Base-by-base conservation (phyloP, 1,140 invertebrate species). In the Drosophila kanapiae region DNA sequence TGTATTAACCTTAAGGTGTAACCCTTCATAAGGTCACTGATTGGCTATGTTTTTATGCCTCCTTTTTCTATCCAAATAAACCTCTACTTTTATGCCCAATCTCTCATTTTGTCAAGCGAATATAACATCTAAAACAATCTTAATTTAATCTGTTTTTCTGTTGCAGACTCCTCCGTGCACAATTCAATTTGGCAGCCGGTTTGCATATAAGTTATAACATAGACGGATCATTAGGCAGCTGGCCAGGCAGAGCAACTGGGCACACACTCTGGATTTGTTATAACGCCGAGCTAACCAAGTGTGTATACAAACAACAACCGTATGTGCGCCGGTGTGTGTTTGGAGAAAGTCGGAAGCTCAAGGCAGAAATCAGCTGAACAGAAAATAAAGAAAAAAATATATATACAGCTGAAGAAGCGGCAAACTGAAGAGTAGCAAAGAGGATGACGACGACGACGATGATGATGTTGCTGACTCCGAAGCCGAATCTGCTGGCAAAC, bases 291-390 rank as follows among this genome's bases (percentile, higher is more conserved):
- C 74, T 59, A 69, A 74, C 51, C 59, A 47, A 71, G 40, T 48
- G 40, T 56, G 42, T 64, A 42, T 59, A 38, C 18, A 53, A 18
- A 45, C 27, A 40, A 0, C 14, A 16, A 49, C n/a, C 29, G 13
- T 60, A 31, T 65, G 43, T 78, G 38, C 23, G 38, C n/a, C 48
- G 70, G 64, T 83, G 47, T 75, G 62, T 71, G 61, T 67, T 62
- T 77, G 81, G 84, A 88, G 85, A 88, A 88, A 88, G 85, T 88
- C 85, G 85, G 85, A 88, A 88, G 85, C 85, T 77, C 78, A 64
- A 57, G 85, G 75, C 75, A 78, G 35, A 75, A 65, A 76, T 40
- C 76, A 79, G 56, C 75, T 72, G 67, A 78, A 54, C 33, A 37
- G 29, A 51, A 51, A 43, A 43, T 14, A 48, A 56, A 33, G 33